Percentiles rank a stretch among this genome's conserved stretches.
Evolutionary conservation across 2,113 vertebrate species (phyloP).

Genomic region (Cryptotis parvus): DNA sequence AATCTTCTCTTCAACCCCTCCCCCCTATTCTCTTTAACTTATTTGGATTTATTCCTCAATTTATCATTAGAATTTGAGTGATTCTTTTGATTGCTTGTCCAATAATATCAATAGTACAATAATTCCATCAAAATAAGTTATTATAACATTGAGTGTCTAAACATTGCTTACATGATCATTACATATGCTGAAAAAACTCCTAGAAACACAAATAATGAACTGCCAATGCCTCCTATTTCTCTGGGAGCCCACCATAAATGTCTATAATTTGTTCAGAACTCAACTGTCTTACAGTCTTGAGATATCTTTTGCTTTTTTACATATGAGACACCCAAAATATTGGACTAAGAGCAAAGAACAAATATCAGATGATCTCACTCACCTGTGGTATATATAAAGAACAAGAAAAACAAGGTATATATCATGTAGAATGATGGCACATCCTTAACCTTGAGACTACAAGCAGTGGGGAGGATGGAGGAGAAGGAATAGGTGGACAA

Average conservation of each 20-base stretch:
- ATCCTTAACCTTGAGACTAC: too few species aligned
- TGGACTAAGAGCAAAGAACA: too few species aligned
- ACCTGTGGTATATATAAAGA: too few species aligned
- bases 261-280: background rate
- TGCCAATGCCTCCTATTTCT: background rate
- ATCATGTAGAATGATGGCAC: too few species aligned
- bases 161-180: background rate
- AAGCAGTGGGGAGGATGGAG: too few species aligned
- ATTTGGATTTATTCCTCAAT: background rate
- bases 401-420: too few species aligned
- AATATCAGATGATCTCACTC: too few species aligned
- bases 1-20: background rate
- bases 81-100: background rate
- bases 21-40: background rate
- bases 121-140: background rate
- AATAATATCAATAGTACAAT: background rate
- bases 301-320: background rate
- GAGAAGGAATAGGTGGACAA: too few species aligned
- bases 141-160: background rate
- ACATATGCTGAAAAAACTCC: background rate
- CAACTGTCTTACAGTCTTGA: background rate
- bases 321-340: background rate
- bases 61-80: slow-evolving; percentile 5
- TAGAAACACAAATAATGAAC: background rate
- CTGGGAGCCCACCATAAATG: background rate